These are phyloP conservation scores for Arvicola amphibius DNA, from an alignment of 2,797 vertebrate species.

Conservation along the genomic window DNA sequence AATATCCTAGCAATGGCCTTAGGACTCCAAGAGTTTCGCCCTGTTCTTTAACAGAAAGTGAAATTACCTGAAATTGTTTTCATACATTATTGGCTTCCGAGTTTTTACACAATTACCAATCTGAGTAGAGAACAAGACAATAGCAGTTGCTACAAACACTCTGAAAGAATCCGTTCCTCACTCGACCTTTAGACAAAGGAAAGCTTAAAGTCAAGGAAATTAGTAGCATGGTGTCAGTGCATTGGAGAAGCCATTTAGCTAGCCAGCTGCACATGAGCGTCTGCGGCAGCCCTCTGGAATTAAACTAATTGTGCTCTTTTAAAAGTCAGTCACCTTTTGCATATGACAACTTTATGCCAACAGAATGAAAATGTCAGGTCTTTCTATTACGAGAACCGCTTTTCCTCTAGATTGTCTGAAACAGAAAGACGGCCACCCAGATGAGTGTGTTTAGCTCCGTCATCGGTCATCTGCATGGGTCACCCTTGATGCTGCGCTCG, in stretches of 20 bases:
- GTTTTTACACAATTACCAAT: slow-evolving; percentile 37
- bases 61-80: slow-evolving; percentile 16
- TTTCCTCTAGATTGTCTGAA: slow-evolving; percentile 49
- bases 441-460: slow-evolving; percentile 6
- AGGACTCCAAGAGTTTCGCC: neutral
- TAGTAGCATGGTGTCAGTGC: slow-evolving; percentile 49
- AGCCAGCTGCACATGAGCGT: slow-evolving; percentile 33
- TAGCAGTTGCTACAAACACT: neutral
- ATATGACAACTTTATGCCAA: slow-evolving; percentile 51
- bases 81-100: neutral
- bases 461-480: neutral
- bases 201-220: slow-evolving; percentile 62
- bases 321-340: slow-evolving; percentile 70
- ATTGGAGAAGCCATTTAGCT: slow-evolving; percentile 31
- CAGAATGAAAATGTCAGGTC: slow-evolving; percentile 64
- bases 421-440: slow-evolving; percentile 34
- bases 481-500: neutral
- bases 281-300: slow-evolving; percentile 43
- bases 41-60: slow-evolving; percentile 28
- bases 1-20: neutral
- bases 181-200: slow-evolving; percentile 40
- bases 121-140: neutral
- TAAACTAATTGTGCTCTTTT: slow-evolving; percentile 60
- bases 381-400: slow-evolving; percentile 30
- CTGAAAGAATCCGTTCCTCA: slow-evolving; percentile 36